phyloP scores from a whole-genome alignment of 2,797 vertebrate genomes.

The Pangasius macronema region DNA sequence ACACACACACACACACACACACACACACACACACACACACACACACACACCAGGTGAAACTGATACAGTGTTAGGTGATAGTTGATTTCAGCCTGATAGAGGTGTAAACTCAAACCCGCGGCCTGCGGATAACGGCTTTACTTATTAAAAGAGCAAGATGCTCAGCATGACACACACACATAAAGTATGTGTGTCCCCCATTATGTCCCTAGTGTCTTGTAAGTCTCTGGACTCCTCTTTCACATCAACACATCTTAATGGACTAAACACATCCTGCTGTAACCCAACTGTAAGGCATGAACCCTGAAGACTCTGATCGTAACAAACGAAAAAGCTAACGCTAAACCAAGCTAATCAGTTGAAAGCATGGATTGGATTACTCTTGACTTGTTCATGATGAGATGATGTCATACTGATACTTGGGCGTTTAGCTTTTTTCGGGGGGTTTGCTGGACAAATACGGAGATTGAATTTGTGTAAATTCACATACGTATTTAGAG shows the following conservation, averaged over 20 bases:
- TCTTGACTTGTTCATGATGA: neutral
- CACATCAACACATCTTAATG: too few relatives aligned
- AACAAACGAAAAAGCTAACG: neutral
- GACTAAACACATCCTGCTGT: neutral
- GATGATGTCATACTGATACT: neutral
- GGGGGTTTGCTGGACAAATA: neutral
- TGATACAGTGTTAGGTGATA: conserved; percentile 52
- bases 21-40: conserved; percentile 31
- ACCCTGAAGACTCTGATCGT: neutral
- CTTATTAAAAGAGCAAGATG: conserved; percentile 58
- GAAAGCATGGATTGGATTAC: conserved; percentile 2
- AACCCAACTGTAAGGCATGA: neutral
- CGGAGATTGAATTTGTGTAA: neutral
- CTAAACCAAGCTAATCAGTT: conserved; percentile 12
- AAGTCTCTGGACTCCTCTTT: too few relatives aligned
- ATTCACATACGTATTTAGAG: neutral
- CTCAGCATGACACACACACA: conserved; percentile 48
- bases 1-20: conserved; percentile 29
- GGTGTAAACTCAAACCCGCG: conserved; percentile 53
- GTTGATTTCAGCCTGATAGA: conserved; percentile 44
- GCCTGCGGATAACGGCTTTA: conserved; percentile 47
- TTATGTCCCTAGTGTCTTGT: too few relatives aligned
- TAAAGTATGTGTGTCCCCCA: too few relatives aligned
- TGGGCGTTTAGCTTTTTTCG: neutral
- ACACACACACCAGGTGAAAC: conserved; percentile 40